Percentiles rank a stretch among this genome's conserved stretches.
Evolutionary conservation across 2,797 vertebrate genomes (phyloP).

Genomic region (Malurus leucopterus): DNA sequence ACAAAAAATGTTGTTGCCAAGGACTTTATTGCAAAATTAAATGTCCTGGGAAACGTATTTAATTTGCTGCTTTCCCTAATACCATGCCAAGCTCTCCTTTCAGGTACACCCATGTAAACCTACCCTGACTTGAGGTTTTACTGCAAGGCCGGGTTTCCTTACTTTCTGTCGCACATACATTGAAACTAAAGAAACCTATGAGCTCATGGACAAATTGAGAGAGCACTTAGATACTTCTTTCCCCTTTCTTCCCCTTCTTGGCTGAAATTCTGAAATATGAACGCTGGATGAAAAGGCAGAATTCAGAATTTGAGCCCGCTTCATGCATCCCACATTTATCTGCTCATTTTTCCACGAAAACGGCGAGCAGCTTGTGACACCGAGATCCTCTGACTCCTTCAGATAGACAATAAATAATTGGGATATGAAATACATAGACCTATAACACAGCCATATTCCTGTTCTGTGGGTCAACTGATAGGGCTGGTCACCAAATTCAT

Average conservation of each 20-base stretch:
- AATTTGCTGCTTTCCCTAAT: slow-evolving; percentile 38
- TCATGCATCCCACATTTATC: slow-evolving; percentile 1
- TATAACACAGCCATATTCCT: background rate
- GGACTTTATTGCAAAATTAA: slow-evolving; percentile 42
- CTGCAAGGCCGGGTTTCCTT: background rate
- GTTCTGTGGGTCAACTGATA: background rate
- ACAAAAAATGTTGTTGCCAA: slow-evolving; percentile 29
- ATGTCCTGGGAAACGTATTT: slow-evolving; percentile 18
- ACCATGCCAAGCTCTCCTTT: background rate
- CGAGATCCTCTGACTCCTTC: background rate
- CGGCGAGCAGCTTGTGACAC: background rate
- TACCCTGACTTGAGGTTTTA: slow-evolving; percentile 1
- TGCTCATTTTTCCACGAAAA: background rate
- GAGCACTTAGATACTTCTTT: slow-evolving; percentile 22
- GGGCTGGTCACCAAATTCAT: background rate
- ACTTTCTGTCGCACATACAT: background rate
- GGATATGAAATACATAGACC: background rate
- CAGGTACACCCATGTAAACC: slow-evolving; percentile 41
- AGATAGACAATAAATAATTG: background rate
- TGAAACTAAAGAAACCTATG: slow-evolving; percentile 31
- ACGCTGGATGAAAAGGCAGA: background rate
- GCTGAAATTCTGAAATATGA: slow-evolving; percentile 16
- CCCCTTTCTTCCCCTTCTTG: slow-evolving; percentile 21
- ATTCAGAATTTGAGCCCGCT: background rate
- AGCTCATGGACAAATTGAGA: slow-evolving; percentile 38